Evolutionary conservation across 2,113 vertebrate species (phyloP).

Genomic region (Athene noctua): DNA sequence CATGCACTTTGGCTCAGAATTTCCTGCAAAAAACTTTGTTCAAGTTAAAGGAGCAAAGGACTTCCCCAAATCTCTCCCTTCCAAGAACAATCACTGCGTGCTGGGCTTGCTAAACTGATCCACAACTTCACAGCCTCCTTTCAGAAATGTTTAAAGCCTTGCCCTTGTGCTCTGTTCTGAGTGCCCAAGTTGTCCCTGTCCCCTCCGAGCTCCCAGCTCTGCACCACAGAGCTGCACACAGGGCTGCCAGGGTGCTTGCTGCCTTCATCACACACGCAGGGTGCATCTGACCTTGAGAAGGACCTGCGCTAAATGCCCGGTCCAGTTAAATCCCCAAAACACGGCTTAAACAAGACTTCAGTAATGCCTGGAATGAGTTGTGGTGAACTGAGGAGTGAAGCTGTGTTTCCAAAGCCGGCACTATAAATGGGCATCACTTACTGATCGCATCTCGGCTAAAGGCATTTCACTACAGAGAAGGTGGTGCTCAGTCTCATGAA

Average conservation of each 20-base stretch:
- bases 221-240: not conserved
- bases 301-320: not conserved
- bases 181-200: not conserved
- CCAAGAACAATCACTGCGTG: not conserved
- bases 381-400: not conserved
- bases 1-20: not conserved
- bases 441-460: not conserved
- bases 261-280: not conserved
- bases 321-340: not conserved
- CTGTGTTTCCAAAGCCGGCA: not conserved
- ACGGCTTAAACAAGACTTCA: not conserved
- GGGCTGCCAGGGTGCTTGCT: rapidly evolving
- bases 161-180: not conserved
- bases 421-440: not conserved
- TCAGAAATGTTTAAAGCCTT: not conserved
- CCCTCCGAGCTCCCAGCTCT: not conserved
- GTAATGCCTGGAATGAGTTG: slow-evolving; percentile 18
- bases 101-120: not conserved
- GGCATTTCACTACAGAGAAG: not conserved
- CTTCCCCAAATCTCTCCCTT: not conserved
- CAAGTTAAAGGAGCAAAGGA: not conserved
- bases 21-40: not conserved
- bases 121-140: not conserved
- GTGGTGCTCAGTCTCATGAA: not conserved
- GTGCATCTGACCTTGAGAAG: not conserved